Base-by-base conservation (phyloP, 2,888 invertebrate genomes). In the Drosophila falleni region DNA sequence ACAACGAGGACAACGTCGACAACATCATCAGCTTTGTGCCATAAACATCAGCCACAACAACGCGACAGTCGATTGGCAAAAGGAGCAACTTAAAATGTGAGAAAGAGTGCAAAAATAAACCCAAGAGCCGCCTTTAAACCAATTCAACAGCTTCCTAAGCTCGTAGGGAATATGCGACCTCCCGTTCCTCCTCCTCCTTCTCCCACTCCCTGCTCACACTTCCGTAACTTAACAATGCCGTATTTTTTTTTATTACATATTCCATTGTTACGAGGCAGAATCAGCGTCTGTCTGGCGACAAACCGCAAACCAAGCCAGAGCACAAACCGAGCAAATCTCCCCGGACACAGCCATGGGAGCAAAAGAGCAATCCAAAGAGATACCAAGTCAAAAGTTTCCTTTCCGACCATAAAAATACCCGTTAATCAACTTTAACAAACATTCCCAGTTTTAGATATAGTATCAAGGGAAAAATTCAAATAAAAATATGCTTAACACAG, bases 291-390 rank as follows among this genome's bases (percentile, higher is more conserved):
- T 68, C 64, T 78, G 76, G 67, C 69, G 66, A 53, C 77, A 66
- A 46, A 53, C 41, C 55, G 46, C 58, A 58, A 26, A 16, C 58
- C 46, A 26, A 15, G n/a, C 16, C 13, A 16, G n/a, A 13, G 15
- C 63, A 51, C 26, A 55, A 31, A 56, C 10, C 13, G 54, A 49
- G 56, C 42, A 51, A 56, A 69, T 50, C 65, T 74, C 80, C 64
- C 59, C 49, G 26, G 75, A 59, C 69, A 60, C 33, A 44, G 85
- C 69, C 70, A 71, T 44, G 44, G 64, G 64, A 62, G 72, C 77
- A 86, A 87, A 81, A 87, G 85, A 83, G 77, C 87, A 89, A 83
- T 89, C 67, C 61, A 70, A 62, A 64, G 64, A 8, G 33, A 2
- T 19, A 19, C 6, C 42, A 16, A 4, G 16, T 54, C 55, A n/a